phyloP scores from a whole-genome alignment of 2,888 invertebrate species.

The Lagria hirta region DNA sequence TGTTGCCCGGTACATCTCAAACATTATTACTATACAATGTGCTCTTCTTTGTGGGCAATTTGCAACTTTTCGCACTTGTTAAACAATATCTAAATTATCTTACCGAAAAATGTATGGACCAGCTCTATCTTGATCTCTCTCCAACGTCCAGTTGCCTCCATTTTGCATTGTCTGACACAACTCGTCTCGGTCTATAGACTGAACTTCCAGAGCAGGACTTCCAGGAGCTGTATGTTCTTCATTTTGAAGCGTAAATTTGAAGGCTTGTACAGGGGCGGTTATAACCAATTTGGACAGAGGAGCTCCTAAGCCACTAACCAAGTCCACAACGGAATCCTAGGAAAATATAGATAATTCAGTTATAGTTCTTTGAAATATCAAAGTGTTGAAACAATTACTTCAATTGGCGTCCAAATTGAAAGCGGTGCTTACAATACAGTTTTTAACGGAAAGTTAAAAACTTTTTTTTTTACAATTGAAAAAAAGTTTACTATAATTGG shows the following conservation, averaged over 20 bases:
- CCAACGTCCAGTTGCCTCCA: slow-evolving; percentile 69
- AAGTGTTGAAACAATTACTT: neutral
- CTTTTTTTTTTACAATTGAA: too few species aligned
- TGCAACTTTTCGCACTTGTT: too few species aligned
- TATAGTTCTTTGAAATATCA: neutral
- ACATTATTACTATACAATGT: neutral
- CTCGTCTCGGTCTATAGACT: slow-evolving; percentile 64
- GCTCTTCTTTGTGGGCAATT: too few species aligned
- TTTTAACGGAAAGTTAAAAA: too few species aligned
- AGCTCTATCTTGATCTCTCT: slow-evolving; percentile 75
- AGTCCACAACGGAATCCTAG: slow-evolving; percentile 74
- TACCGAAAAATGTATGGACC: slow-evolving; percentile 74
- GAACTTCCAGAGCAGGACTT: slow-evolving; percentile 62
- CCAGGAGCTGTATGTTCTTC: slow-evolving; percentile 69
- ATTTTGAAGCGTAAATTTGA: slow-evolving; percentile 66
- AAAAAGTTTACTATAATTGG: too few species aligned
- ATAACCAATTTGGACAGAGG: slow-evolving; percentile 70
- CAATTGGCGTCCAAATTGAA: too few species aligned
- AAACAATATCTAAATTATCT: slow-evolving; percentile 35
- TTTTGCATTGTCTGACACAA: slow-evolving; percentile 60
- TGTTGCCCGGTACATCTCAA: too few species aligned
- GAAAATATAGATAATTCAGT: slow-evolving; percentile 27
- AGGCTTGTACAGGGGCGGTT: slow-evolving; percentile 70
- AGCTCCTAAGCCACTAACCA: slow-evolving; percentile 71
- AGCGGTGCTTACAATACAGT: too few species aligned